These are phyloP conservation scores for Rhinoptilus africanus DNA, from an alignment of 2,113 vertebrate genomes.

Conservation along the genomic window DNA sequence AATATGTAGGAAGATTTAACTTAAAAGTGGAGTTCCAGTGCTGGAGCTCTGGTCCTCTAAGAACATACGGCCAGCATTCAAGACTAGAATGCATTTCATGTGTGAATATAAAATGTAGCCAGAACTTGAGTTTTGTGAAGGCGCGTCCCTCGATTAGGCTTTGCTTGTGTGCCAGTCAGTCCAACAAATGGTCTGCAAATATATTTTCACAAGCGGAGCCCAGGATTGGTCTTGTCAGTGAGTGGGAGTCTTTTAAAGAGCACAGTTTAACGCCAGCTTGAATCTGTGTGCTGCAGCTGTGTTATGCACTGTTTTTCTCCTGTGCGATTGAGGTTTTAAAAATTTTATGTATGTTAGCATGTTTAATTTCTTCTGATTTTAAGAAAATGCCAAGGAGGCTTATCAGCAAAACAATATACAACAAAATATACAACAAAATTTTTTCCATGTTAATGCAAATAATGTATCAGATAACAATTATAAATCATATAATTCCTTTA, in stretches of 20 bases:
- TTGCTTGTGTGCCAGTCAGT: not conserved
- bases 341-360: not conserved
- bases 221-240: not conserved
- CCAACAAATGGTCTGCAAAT: not conserved
- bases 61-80: not conserved
- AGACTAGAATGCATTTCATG: not conserved
- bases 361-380: not conserved
- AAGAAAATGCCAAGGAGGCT: not conserved
- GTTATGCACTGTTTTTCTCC: not conserved
- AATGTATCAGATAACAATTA: not conserved
- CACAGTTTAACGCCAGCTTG: not conserved
- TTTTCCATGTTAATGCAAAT: too few species aligned
- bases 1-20: not conserved
- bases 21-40: not conserved
- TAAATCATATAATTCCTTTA: not conserved
- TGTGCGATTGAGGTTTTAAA: not conserved
- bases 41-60: not conserved
- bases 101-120: not conserved
- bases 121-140: not conserved
- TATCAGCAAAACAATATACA: not conserved
- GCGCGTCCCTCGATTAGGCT: not conserved
- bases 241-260: not conserved
- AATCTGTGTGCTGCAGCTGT: not conserved
- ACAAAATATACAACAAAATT: not conserved
- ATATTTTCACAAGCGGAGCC: not conserved